Conservation (phyloP, 92 coral and sea anemone genomes). For the Zoanthus gigantus region DNA sequence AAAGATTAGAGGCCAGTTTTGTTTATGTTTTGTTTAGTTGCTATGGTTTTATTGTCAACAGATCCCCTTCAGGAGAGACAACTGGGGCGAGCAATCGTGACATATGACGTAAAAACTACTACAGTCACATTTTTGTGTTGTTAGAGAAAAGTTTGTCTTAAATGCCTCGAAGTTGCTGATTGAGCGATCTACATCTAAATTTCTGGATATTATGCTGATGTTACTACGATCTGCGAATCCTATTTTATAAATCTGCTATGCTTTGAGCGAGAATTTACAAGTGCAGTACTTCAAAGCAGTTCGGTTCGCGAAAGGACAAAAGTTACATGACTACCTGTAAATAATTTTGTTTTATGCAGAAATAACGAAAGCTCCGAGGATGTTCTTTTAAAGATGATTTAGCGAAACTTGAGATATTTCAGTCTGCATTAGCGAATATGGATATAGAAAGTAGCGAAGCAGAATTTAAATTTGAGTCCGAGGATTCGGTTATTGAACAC, state of each 20-base stretch:
- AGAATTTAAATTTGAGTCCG: not conserved
- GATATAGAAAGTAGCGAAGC: not conserved
- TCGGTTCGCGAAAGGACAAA: conserved; percentile 4
- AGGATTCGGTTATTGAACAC: not conserved
- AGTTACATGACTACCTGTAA: not conserved
- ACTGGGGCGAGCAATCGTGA: conserved; percentile 22
- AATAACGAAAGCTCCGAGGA: not conserved
- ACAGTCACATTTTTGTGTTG: conserved; percentile 48
- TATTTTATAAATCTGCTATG: not conserved
- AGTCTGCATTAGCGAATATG: not conserved
- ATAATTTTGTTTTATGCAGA: not conserved
- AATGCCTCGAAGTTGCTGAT: not conserved
- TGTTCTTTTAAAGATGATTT: not conserved
- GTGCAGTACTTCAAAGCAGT: not conserved
- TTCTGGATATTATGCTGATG: not conserved
- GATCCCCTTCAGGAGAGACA: not conserved
- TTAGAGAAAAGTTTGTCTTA: conserved; percentile 19
- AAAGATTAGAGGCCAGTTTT: not conserved
- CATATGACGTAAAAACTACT: conserved; percentile 37
- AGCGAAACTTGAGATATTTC: not conserved
- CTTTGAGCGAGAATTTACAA: too few species aligned
- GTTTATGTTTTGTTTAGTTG: conserved; percentile 39
- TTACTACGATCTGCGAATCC: not conserved
- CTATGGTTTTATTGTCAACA: conserved; percentile 42
- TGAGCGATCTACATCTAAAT: not conserved